These are phyloP conservation scores for Acronicta alni DNA, from an alignment of 2,888 invertebrate species.

Conservation along the genomic window DNA sequence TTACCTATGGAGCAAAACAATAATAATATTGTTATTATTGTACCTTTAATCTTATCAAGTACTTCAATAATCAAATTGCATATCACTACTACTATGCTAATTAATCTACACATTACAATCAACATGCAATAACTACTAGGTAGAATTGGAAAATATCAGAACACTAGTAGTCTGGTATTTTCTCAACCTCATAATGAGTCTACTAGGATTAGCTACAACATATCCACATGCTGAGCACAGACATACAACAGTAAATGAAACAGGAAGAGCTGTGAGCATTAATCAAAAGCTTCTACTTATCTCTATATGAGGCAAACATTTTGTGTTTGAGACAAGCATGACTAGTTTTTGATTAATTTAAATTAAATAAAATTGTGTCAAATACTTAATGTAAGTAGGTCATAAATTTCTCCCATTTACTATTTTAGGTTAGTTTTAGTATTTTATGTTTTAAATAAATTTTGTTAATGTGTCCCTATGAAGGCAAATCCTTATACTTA, in stretches of 20 bases:
- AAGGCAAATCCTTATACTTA: conserved; percentile 25
- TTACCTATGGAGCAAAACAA: conserved; percentile 27
- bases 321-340: conserved; percentile 48
- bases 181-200: conserved; percentile 10
- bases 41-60: conserved; percentile 40
- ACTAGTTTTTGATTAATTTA: conserved; percentile 40
- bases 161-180: conserved; percentile 15
- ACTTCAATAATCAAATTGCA: conserved; percentile 25
- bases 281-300: conserved; percentile 32
- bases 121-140: conserved; percentile 32
- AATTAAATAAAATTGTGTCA: conserved; percentile 26
- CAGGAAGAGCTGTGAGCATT: conserved; percentile 36
- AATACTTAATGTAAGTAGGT: conserved; percentile 18
- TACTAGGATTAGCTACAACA: conserved; percentile 13
- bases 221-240: conserved; percentile 35
- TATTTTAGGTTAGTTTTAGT: conserved; percentile 22
- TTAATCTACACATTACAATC: conserved; percentile 28
- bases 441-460: conserved; percentile 23
- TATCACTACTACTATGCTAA: conserved; percentile 33
- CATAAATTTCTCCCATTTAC: conserved; percentile 23
- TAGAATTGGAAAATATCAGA: conserved; percentile 20
- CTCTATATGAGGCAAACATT: conserved; percentile 30
- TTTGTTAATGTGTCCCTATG: conserved; percentile 33
- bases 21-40: conserved; percentile 26
- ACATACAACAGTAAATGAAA: conserved; percentile 38